These are phyloP conservation scores for Agriopis aurantiaria DNA, from an alignment of 2,888 invertebrate species.

Conservation along the genomic window DNA sequence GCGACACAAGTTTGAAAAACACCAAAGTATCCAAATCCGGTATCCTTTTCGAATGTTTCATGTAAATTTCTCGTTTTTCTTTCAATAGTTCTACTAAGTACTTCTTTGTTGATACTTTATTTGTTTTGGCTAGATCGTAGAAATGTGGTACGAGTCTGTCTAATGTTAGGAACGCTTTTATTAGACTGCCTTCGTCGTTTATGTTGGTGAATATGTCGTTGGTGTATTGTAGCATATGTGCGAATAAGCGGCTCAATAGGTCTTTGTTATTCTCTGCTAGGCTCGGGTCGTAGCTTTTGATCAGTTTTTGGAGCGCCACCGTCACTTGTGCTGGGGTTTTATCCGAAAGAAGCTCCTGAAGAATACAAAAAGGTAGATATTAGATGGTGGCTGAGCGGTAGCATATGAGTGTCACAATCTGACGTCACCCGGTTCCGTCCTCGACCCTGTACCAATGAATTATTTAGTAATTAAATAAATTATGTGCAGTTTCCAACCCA, in stretches of 20 bases:
- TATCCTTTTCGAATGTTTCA: constrained; percentile 85
- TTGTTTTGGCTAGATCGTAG: constrained; percentile 90
- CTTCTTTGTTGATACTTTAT: constrained; percentile 89
- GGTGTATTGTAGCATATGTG: constrained; percentile 91
- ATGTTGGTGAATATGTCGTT: constrained; percentile 87
- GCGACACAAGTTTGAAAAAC: constrained; percentile 92
- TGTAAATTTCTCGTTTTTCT: constrained; percentile 89
- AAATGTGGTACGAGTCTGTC: constrained; percentile 86
- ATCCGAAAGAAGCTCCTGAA: constrained; percentile 86
- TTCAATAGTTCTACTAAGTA: constrained; percentile 89
- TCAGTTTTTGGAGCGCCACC: constrained; percentile 91
- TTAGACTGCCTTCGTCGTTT: constrained; percentile 70
- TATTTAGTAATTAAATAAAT: no score
- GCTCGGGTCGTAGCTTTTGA: constrained; percentile 95
- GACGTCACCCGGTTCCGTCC: no score
- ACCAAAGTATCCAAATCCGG: constrained; percentile 91
- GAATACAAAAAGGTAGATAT: constrained; percentile 37
- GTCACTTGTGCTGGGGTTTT: constrained; percentile 89
- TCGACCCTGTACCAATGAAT: no score
- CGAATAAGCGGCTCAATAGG: constrained; percentile 90
- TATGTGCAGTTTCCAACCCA: no score
- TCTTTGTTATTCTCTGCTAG: constrained; percentile 92
- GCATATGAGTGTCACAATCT: no score
- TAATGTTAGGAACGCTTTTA: constrained; percentile 87
- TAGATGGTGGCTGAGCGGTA: no score